Evolutionary conservation across 2,113 vertebrate genomes (phyloP).

Genomic region (Cranoglanis bouderius): DNA sequence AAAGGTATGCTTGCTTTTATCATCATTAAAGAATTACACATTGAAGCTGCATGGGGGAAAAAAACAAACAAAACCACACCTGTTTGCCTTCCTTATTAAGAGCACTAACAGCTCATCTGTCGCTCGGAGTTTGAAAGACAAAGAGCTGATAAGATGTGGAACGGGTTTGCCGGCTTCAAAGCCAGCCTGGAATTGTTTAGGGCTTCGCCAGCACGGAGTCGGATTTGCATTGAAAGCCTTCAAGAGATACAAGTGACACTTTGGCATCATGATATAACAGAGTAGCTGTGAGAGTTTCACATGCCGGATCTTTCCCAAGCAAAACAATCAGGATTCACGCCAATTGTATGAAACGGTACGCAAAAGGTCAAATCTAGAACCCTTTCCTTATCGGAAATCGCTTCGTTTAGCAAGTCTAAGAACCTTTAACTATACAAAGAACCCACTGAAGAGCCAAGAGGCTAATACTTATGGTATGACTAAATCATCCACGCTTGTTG

Average conservation of each 20-base stretch:
- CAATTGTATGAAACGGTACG: not conserved
- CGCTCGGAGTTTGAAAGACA: not conserved
- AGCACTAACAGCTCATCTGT: slow-evolving; percentile 9
- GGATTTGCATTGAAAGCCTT: slow-evolving; percentile 36
- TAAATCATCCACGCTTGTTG: not conserved
- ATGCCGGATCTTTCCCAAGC: not conserved
- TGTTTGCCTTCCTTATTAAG: not conserved
- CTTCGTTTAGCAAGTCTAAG: not conserved
- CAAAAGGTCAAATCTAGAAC: not conserved
- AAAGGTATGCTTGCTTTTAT: too few species aligned
- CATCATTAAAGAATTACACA: not conserved
- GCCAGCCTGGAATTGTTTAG: not conserved
- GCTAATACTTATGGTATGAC: not conserved
- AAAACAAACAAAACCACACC: not conserved
- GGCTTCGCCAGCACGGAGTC: not conserved
- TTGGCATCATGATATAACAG: not conserved
- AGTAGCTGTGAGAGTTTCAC: not conserved
- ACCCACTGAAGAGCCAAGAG: not conserved
- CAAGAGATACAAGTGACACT: not conserved
- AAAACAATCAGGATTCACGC: not conserved
- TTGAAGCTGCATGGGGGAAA: not conserved
- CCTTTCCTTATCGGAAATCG: not conserved
- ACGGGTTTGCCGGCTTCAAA: slow-evolving; percentile 23
- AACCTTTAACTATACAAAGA: not conserved
- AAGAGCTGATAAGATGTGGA: slow-evolving; percentile 23